phyloP scores from a whole-genome alignment of 2,113 vertebrate genomes.

The Baryphthengus martii region DNA sequence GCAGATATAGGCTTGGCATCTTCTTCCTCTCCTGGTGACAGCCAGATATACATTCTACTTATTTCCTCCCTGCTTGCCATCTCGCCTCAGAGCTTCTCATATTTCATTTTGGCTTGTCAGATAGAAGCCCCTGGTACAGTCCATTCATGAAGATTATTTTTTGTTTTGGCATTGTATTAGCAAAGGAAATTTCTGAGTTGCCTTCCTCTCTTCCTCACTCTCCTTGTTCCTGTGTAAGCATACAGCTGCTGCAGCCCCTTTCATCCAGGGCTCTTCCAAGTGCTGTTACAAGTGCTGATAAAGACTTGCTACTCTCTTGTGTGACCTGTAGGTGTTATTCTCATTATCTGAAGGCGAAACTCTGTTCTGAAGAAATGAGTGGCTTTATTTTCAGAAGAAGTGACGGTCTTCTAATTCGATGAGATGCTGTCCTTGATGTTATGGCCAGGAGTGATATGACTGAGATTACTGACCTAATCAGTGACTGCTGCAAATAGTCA shows the following conservation, averaged over 20 bases:
- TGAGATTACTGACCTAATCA: not conserved
- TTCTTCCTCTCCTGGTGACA: slow-evolving; percentile 34
- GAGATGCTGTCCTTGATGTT: not conserved
- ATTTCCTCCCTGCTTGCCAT: slow-evolving; percentile 1
- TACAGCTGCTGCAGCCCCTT: not conserved
- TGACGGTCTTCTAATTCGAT: not conserved
- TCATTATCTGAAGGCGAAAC: not conserved
- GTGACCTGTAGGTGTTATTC: not conserved
- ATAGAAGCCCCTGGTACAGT: not conserved
- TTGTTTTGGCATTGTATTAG: not conserved
- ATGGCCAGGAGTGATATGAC: not conserved
- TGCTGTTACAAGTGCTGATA: not conserved
- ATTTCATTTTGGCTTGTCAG: slow-evolving; percentile 33
- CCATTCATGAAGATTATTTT: not conserved
- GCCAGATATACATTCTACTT: not conserved
- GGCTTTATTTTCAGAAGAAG: not conserved
- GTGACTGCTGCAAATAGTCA: not conserved
- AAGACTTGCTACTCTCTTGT: not conserved
- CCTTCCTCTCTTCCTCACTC: not conserved
- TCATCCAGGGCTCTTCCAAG: not conserved
- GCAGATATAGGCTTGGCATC: slow-evolving; percentile 46
- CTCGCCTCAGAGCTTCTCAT: not conserved
- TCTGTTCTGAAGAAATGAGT: not conserved
- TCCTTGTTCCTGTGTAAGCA: not conserved
- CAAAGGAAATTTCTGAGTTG: not conserved